Percentiles rank a stretch among this genome's conserved stretches.
Conservation (phyloP, 2,797 vertebrate genomes). For the Molossus alvarezi region DNA sequence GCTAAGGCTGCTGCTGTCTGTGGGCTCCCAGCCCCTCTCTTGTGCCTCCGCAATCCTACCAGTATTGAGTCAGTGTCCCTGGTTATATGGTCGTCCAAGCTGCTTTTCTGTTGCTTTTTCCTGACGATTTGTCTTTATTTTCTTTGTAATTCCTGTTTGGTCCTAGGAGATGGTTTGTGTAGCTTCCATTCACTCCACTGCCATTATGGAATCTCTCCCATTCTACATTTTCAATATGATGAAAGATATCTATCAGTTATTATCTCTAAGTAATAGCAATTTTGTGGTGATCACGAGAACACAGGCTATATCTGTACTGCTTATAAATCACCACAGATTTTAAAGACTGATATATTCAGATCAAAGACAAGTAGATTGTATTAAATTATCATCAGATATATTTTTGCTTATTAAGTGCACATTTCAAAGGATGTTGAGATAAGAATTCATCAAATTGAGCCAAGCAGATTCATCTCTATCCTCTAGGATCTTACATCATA, state of each 20-base stretch:
- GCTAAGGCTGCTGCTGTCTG: too few relatives aligned
- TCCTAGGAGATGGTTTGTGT: too few relatives aligned
- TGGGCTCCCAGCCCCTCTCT: too few relatives aligned
- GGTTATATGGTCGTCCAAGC: too few relatives aligned
- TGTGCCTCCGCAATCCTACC: too few relatives aligned
- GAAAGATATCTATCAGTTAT: conserved; percentile 36
- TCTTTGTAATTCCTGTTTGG: too few relatives aligned
- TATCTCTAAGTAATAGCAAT: conserved; percentile 38
- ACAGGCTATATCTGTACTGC: not conserved
- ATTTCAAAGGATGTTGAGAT: conserved; percentile 60
- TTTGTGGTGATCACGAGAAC: conserved; percentile 25
- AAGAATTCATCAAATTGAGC: conserved; percentile 47
- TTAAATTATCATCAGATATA: conserved; percentile 68
- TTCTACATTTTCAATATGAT: conserved; percentile 52
- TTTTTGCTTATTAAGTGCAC: conserved; percentile 58
- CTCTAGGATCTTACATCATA: conserved; percentile 40
- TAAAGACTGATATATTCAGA: conserved; percentile 59
- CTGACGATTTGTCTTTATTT: too few relatives aligned
- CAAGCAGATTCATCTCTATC: not conserved
- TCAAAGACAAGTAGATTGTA: conserved; percentile 53
- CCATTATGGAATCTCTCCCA: not conserved
- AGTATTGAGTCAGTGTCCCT: too few relatives aligned
- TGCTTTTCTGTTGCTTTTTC: too few relatives aligned
- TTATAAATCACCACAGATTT: conserved; percentile 40
- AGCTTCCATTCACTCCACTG: too few relatives aligned